phyloP scores from a whole-genome alignment of 1,140 invertebrate species.

The Bombus confusus region DNA sequence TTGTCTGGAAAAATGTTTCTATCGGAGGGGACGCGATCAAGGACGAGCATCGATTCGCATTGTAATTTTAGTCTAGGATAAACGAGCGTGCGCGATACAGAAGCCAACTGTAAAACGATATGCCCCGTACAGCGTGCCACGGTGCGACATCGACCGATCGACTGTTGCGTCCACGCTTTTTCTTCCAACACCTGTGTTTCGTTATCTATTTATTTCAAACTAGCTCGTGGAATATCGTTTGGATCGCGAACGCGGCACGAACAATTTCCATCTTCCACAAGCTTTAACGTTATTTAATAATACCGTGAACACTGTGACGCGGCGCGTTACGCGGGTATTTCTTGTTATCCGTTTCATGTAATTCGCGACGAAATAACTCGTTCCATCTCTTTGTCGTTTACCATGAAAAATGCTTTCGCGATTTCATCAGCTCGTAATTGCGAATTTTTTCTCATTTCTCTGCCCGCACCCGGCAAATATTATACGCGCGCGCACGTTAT shows the following conservation, averaged over 20 bases:
- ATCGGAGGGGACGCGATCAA: not conserved
- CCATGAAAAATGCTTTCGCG: slow-evolving; percentile 32
- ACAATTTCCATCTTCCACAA: not conserved
- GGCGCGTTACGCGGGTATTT: not conserved
- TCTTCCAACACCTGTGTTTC: not conserved
- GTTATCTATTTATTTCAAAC: not conserved
- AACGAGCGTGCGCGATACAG: slow-evolving; percentile 40
- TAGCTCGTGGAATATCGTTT: not conserved
- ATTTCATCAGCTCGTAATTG: not conserved
- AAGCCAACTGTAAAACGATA: slow-evolving; percentile 52
- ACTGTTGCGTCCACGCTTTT: not conserved
- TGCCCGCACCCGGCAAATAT: not conserved
- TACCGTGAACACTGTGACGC: no score
- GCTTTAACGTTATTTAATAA: slow-evolving; percentile 18
- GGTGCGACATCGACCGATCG: slow-evolving; percentile 19
- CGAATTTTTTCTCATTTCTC: not conserved
- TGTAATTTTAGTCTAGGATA: slow-evolving; percentile 50
- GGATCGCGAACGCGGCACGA: not conserved
- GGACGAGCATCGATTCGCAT: slow-evolving; percentile 35
- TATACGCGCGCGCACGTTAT: no score
- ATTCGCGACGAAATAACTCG: slow-evolving; percentile 7
- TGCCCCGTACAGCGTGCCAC: slow-evolving; percentile 13
- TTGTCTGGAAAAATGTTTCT: not conserved
- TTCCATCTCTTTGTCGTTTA: not conserved
- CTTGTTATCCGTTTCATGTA: slow-evolving; percentile 32